phyloP scores from a whole-genome alignment of 2,888 invertebrate species.

The Mythimna vitellina region DNA sequence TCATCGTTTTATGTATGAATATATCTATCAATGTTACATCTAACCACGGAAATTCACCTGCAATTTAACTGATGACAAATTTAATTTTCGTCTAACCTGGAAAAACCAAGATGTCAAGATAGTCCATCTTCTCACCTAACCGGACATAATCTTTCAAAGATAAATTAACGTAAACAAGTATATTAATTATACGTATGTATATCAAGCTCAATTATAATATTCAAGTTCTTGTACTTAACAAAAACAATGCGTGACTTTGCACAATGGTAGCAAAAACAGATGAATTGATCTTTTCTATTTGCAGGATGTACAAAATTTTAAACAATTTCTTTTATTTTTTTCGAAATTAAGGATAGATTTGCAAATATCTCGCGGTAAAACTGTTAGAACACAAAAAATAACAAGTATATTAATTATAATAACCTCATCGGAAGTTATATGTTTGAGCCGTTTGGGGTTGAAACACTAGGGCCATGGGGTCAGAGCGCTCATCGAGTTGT shows the following conservation, averaged over 20 bases:
- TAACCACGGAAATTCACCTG: neutral
- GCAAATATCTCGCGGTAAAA: no score
- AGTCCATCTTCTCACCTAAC: slow-evolving; percentile 44
- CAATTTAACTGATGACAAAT: neutral
- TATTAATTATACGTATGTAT: slow-evolving; percentile 33
- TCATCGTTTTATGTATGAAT: neutral
- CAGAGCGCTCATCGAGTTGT: no score
- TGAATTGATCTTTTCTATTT: no score
- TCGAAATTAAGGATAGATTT: no score
- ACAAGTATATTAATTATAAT: no score
- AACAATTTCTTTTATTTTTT: no score
- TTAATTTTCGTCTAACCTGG: neutral
- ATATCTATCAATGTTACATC: neutral
- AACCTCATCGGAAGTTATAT: no score
- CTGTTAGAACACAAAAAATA: no score
- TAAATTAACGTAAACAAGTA: slow-evolving; percentile 12
- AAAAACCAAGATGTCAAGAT: slow-evolving; percentile 37
- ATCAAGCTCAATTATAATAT: slow-evolving; percentile 51
- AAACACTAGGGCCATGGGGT: no score
- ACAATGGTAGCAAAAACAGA: slow-evolving; percentile 59
- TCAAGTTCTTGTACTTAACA: slow-evolving; percentile 37
- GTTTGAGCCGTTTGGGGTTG: no score
- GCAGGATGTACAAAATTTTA: no score
- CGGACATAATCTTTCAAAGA: slow-evolving; percentile 36
- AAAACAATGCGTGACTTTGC: slow-evolving; percentile 66